phyloP scores from a whole-genome alignment of 2,888 invertebrate genomes.

The Drosophila rubida region DNA sequence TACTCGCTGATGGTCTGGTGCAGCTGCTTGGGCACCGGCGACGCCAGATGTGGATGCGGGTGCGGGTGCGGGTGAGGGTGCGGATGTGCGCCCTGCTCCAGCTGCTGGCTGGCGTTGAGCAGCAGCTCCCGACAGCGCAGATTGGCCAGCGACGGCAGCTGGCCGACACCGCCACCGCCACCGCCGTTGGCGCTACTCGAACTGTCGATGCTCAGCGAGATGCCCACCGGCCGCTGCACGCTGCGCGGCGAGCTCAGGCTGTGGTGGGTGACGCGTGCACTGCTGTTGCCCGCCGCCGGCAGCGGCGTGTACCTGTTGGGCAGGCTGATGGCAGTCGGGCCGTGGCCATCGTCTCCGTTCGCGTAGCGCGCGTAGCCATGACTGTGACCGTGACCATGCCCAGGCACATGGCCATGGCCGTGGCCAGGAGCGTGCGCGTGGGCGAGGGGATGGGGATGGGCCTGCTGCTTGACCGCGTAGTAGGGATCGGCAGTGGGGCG shows the following conservation, averaged over 20 bases:
- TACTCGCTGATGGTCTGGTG: conserved; percentile 86
- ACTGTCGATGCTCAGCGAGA: conserved; percentile 74
- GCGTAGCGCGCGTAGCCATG: conserved; percentile 15
- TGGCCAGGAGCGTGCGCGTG: conserved; percentile 37
- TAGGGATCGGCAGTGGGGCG: conserved; percentile 60
- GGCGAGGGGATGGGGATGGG: conserved; percentile 42
- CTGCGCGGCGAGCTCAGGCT: conserved; percentile 55
- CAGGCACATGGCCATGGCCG: conserved; percentile 28
- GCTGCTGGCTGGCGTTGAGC: conserved; percentile 52
- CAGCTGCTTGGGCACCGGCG: conserved; percentile 59
- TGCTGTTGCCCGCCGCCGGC: conserved; percentile 51
- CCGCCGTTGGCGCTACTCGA: too few relatives aligned
- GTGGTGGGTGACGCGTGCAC: conserved; percentile 61
- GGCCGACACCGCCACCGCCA: too few relatives aligned
- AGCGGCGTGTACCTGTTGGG: conserved; percentile 67
- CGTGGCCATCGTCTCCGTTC: conserved; percentile 10
- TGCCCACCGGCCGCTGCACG: conserved; percentile 69
- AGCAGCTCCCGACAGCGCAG: conserved; percentile 66
- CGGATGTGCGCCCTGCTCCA: conserved; percentile 29
- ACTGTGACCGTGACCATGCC: neutral
- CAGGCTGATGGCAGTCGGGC: conserved; percentile 27
- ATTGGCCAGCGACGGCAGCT: conserved; percentile 64
- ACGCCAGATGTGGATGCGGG: conserved; percentile 44
- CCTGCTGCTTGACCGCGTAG: conserved; percentile 49
- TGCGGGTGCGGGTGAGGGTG: conserved; percentile 57